Evolutionary conservation across 2,113 vertebrate genomes (phyloP).

Genomic region (Ahaetulla prasina): DNA sequence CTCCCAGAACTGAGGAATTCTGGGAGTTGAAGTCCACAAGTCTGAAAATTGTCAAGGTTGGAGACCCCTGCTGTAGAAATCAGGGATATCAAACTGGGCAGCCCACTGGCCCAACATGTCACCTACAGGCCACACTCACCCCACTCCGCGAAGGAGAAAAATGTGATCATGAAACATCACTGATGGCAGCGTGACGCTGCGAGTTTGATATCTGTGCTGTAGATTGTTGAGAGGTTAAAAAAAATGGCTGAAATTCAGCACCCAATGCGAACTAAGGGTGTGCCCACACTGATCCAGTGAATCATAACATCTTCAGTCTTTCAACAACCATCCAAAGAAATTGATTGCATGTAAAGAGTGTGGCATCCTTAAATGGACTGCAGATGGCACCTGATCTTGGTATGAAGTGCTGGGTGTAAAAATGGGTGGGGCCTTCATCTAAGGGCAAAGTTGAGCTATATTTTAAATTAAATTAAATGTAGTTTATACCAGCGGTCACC

Average conservation of each 20-base stretch:
- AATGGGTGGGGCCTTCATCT: neutral
- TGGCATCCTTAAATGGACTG: neutral
- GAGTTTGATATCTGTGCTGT: too few relatives aligned
- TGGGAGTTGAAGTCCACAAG: too few relatives aligned
- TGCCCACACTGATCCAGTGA: neutral
- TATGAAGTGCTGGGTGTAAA: neutral
- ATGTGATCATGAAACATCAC: too few relatives aligned
- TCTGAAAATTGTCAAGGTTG: too few relatives aligned
- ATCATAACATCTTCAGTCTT: neutral
- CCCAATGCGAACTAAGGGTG: neutral
- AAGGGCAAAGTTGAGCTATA: neutral
- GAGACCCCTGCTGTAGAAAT: neutral
- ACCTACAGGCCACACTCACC: too few relatives aligned
- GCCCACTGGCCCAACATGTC: too few relatives aligned
- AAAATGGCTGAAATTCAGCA: neutral
- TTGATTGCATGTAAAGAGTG: neutral
- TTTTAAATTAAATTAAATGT: neutral
- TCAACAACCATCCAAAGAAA: neutral
- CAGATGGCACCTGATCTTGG: neutral
- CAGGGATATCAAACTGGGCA: too few relatives aligned
- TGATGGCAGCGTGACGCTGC: too few relatives aligned
- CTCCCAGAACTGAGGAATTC: too few relatives aligned
- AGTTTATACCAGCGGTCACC: too few relatives aligned
- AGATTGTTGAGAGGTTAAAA: accelerated
- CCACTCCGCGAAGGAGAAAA: too few relatives aligned